Evolutionary conservation across 1,140 invertebrate genomes (phyloP).

Genomic region (Charaxes varanes): DNA sequence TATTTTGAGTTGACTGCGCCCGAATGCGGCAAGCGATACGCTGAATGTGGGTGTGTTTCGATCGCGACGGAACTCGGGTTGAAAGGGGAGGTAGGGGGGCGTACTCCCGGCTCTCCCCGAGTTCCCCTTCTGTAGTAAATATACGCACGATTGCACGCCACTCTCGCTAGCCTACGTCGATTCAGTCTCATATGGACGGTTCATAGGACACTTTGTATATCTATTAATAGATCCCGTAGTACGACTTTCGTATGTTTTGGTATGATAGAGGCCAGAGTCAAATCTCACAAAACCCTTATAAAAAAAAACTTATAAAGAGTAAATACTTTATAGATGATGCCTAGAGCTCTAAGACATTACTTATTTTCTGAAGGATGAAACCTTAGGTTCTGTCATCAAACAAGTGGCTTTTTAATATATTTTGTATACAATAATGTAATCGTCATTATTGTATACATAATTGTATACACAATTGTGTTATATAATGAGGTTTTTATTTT

Average conservation of each 20-base stretch:
- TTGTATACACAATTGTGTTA: no score
- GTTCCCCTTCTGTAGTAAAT: constrained; percentile 58
- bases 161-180: constrained; percentile 49
- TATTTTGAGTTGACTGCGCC: constrained; percentile 39
- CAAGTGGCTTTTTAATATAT: no score
- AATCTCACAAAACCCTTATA: no score
- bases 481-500: no score
- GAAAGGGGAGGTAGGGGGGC: constrained; percentile 30
- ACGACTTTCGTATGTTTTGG: constrained; percentile 25
- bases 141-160: constrained; percentile 61
- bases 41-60: constrained; percentile 48
- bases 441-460: no score
- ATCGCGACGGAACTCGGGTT: constrained; percentile 43
- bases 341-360: no score
- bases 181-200: constrained; percentile 34
- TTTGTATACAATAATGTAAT: no score
- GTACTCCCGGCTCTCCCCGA: constrained; percentile 38
- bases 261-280: no score
- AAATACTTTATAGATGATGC: no score
- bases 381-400: no score
- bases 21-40: constrained; percentile 41
- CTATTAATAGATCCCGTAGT: constrained; percentile 32
- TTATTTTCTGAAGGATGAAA: no score
- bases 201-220: constrained; percentile 29
- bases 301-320: no score